Base-by-base conservation (phyloP, 2,113 vertebrate species). In the Paramisgurnus dabryanus region DNA sequence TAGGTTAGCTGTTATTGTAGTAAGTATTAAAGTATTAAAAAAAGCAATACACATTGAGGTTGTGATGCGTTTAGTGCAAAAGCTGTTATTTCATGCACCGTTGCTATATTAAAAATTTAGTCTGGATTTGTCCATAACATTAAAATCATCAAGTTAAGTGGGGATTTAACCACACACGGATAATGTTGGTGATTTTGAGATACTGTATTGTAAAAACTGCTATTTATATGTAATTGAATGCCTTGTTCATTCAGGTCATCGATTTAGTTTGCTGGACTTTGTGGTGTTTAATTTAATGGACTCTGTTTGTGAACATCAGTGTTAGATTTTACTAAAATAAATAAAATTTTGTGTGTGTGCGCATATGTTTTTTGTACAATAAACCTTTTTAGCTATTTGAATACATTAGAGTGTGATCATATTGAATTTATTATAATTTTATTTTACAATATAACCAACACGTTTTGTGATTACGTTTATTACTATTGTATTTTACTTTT, bases 1-100 rank as follows among this genome's bases (percentile, higher is more conserved):
- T 13, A 57, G 47, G 7, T 27, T 58, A 27, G 50, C n/a, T 78
- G 41, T 67, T 74, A 2, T 8, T 50, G 15, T 15, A 60, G 55
- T 43, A 34, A 34, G 27, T 34, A 34, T 34, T 34, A 34, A 34
- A 55, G 6, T 45, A 18, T 39, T 72, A 34, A 41, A 43, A 72
- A 72, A 72, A 12, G 27, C 40, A 60, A 45, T 73, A 15, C 60
- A 73, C 10, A 34, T 34, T 34, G 27, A 18, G 55, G 11, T 57
- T 74, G 55, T 74, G 71, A 34, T 34, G 27, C 27, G 27, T 34
- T 74, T 74, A 74, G 71, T 45, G 71, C n/a, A 61, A 74, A 74
- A 57, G 50, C 39, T 61, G 55, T 74, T 60, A 61, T 74, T 74
- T 74, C 55, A 45, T 27, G 71, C 55, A 60, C 55, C 11, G 6